Evolutionary conservation across 2,888 invertebrate species (phyloP), one percentile per base, ranked within the genome.

Genomic region (Dryobotodes eremita): DNA sequence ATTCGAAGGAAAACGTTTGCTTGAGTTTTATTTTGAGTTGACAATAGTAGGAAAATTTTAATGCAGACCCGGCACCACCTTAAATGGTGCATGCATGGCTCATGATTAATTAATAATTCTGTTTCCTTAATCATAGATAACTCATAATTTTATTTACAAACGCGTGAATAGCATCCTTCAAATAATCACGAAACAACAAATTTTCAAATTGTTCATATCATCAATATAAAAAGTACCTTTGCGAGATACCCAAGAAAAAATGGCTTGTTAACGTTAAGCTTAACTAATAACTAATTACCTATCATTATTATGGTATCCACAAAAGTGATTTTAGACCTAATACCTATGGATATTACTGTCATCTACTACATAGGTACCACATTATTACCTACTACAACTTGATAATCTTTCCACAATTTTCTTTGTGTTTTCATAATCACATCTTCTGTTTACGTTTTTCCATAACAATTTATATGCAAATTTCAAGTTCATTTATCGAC

Each of bases 401-500:
- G 53, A 50, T 62, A 59, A 84, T 79, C 57, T 69, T 82, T 75
- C 75, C 82, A 78, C 55, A 74, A 77, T 82, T 85, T 85, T 77
- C 61, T 82, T 82, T 71, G 73, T 69, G 65, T 76, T 71, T 79
- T 55, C 68, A 61, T 74, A 57, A 76, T 75, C 74, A 66, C 78
- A 82, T 46, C 72, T 69, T 77, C 64, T 84, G 85, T 87, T 88
- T 89, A 89, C 84, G 79, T 85, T 84, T 87, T 84, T 84, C 80
- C 74, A 75, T 77, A 86, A 81, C 73, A 87, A 89, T 90, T 90
- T 86, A 84, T 82, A 91, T 88, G 85, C 80, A 85, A 86, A 86
- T 83, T 81, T 86, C 83, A 86, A 89, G 81, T 88, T 86, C 80
- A 84, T 68, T 77, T 82, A 85, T 82, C 74, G 83, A 86, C 84